Percentiles rank a stretch among this genome's conserved stretches.
phyloP scores from a whole-genome alignment of 2,113 vertebrate genomes.

The Micromys minutus region DNA sequence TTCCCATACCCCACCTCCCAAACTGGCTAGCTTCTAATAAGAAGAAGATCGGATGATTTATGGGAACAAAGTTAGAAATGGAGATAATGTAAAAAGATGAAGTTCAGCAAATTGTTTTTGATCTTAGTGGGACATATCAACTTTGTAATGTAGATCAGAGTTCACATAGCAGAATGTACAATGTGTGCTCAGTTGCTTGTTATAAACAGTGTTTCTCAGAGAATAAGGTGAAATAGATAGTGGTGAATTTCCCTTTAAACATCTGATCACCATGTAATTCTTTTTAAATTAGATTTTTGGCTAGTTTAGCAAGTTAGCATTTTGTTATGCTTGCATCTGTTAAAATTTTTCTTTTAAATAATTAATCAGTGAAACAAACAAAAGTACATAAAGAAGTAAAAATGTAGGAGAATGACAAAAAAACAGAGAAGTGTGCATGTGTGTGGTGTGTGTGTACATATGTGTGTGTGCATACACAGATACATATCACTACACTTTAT shows the following conservation, averaged over 20 bases:
- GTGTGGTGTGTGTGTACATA: background rate
- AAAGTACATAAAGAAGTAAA: background rate
- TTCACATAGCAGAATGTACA: background rate
- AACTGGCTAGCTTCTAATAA: background rate
- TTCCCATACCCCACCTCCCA: background rate
- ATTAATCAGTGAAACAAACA: background rate
- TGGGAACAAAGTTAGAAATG: background rate
- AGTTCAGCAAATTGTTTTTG: background rate
- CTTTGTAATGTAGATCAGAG: background rate
- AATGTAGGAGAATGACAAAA: background rate
- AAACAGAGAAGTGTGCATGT: background rate
- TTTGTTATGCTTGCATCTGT: background rate
- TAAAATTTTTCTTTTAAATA: background rate
- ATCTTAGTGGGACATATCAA: background rate
- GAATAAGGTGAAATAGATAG: background rate
- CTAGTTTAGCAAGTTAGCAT: background rate
- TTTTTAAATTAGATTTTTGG: background rate
- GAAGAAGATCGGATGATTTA: background rate
- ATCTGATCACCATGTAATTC: background rate
- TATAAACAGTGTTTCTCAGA: background rate
- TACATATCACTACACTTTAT: background rate
- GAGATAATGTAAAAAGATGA: background rate
- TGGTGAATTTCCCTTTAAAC: background rate
- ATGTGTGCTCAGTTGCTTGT: background rate
- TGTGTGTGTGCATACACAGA: background rate